phyloP scores from a whole-genome alignment of 2,888 invertebrate species.

The Drosophila mettleri region DNA sequence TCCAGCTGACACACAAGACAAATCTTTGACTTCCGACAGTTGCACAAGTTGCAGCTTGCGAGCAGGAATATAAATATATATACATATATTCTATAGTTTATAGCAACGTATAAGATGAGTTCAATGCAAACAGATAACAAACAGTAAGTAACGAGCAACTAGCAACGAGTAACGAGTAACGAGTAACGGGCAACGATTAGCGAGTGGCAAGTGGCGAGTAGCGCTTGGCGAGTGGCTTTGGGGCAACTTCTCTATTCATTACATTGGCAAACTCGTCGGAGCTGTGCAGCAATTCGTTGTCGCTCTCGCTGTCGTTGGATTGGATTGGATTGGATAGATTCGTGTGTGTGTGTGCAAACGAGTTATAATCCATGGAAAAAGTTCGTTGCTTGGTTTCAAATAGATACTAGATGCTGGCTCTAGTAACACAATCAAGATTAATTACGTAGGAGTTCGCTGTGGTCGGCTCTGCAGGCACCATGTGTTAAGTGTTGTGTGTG shows the following conservation, averaged over 20 bases:
- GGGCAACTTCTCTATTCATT: constrained; percentile 57
- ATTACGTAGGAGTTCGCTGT: constrained; percentile 53
- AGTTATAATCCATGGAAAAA: constrained; percentile 43
- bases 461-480: constrained; percentile 61
- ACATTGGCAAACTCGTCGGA: constrained; percentile 63
- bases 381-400: constrained; percentile 45
- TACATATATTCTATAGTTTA: not conserved
- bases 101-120: constrained; percentile 49
- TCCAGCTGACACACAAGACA: constrained; percentile 14
- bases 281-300: constrained; percentile 48
- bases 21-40: constrained; percentile 44
- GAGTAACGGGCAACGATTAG: constrained; percentile 30
- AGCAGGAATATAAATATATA: constrained; percentile 42
- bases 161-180: constrained; percentile 29
- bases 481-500: constrained; percentile 38
- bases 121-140: constrained; percentile 38
- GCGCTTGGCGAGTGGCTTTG: constrained; percentile 18
- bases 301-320: constrained; percentile 62
- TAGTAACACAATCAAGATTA: constrained; percentile 67
- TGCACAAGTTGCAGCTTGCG: constrained; percentile 52
- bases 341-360: constrained; percentile 31
- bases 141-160: constrained; percentile 46
- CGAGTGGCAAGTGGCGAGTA: constrained; percentile 13
- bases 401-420: constrained; percentile 51
- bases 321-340: constrained; percentile 48